Evolutionary conservation across 2,113 vertebrate species (phyloP).

Genomic region (Urocynchramus pylzowi): DNA sequence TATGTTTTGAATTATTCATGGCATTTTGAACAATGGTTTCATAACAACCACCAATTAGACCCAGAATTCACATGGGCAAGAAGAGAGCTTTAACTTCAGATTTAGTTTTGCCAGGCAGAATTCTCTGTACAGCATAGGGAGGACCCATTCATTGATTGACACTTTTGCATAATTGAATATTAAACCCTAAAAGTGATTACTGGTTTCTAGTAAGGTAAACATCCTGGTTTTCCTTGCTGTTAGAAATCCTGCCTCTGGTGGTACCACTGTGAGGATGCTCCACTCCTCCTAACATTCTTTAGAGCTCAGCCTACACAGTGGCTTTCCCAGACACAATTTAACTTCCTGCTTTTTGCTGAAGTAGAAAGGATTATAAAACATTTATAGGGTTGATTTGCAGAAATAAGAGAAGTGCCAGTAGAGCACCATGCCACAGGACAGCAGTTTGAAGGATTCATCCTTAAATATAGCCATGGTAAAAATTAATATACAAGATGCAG

Average conservation of each 20-base stretch:
- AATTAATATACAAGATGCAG: not conserved
- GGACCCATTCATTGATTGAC: not conserved
- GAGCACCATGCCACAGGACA: not conserved
- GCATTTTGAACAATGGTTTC: not conserved
- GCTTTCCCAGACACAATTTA: not conserved
- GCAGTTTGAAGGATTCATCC: not conserved
- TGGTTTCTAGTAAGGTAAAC: not conserved
- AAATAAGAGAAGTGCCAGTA: not conserved
- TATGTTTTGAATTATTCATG: slow-evolving; percentile 34
- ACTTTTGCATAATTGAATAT: not conserved
- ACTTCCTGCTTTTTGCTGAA: not conserved
- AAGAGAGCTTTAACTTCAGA: not conserved
- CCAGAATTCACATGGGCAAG: not conserved
- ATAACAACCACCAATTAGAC: not conserved
- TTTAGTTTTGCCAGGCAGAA: not conserved
- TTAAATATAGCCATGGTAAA: not conserved
- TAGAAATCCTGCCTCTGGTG: not conserved
- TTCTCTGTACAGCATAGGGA: not conserved
- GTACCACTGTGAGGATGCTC: not conserved
- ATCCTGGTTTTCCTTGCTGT: not conserved
- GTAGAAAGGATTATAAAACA: not conserved
- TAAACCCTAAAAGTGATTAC: not conserved
- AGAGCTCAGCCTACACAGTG: not conserved
- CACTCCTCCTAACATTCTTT: not conserved
- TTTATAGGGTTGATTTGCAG: not conserved